Conservation (phyloP, 2,888 invertebrate genomes). For the Hydraecia micacea region DNA sequence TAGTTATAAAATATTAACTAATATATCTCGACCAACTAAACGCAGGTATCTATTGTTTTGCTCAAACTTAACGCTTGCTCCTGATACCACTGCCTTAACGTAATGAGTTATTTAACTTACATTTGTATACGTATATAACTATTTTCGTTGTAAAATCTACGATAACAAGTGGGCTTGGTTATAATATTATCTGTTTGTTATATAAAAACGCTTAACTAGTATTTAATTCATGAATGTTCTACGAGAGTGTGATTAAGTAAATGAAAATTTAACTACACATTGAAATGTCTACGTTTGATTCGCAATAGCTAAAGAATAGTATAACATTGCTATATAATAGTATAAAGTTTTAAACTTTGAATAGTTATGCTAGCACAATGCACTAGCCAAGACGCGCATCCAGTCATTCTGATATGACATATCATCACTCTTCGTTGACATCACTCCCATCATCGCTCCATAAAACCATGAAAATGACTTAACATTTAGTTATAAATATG, state of each 20-base stretch:
- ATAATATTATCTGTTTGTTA: slow-evolving; percentile 69
- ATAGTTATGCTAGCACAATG: slow-evolving; percentile 74
- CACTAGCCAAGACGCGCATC: slow-evolving; percentile 70
- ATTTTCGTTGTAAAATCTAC: slow-evolving; percentile 89
- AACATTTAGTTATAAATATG: slow-evolving; percentile 32
- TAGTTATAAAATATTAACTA: slow-evolving; percentile 55
- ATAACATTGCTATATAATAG: slow-evolving; percentile 63
- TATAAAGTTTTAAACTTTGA: slow-evolving; percentile 64
- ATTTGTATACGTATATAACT: slow-evolving; percentile 79
- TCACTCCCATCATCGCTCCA: slow-evolving; percentile 55
- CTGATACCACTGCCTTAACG: slow-evolving; percentile 66
- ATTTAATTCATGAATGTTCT: slow-evolving; percentile 66
- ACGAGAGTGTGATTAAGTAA: slow-evolving; percentile 66
- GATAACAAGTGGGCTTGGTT: slow-evolving; percentile 81
- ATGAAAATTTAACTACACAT: slow-evolving; percentile 74
- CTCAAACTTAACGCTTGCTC: slow-evolving; percentile 67
- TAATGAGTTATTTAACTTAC: slow-evolving; percentile 72
- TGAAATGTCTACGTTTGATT: slow-evolving; percentile 74
- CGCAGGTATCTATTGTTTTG: slow-evolving; percentile 65
- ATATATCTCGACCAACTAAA: slow-evolving; percentile 50
- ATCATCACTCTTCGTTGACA: slow-evolving; percentile 73
- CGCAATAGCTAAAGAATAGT: slow-evolving; percentile 75
- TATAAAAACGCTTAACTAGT: slow-evolving; percentile 70
- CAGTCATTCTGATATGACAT: slow-evolving; percentile 77
- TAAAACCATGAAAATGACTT: slow-evolving; percentile 47